Evolutionary conservation across 2,113 vertebrate species (phyloP).

Genomic region (Orycteropus afer): DNA sequence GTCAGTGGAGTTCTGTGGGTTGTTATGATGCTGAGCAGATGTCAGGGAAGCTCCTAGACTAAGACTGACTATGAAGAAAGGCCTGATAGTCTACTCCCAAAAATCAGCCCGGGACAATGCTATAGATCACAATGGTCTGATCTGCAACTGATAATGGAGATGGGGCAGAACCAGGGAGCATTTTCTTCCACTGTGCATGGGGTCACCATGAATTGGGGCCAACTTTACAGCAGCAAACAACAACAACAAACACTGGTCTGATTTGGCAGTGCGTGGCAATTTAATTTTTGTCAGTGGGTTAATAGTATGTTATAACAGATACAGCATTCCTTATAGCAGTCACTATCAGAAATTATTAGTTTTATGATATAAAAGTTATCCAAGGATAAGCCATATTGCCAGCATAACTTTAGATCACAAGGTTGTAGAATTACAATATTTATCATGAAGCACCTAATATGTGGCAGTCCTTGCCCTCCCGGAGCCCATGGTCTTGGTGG

Average conservation of each 20-base stretch:
- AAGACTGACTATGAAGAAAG: background rate
- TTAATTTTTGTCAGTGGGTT: background rate
- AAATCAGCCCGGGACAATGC: background rate
- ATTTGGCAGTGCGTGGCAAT: background rate
- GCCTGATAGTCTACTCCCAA: background rate
- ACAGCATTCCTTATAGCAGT: background rate
- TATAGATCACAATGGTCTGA: background rate
- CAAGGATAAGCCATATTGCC: background rate
- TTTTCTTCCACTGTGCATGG: background rate
- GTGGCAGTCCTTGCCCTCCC: background rate
- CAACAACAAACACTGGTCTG: background rate
- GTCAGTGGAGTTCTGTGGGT: background rate
- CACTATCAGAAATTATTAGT: background rate
- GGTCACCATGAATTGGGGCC: background rate
- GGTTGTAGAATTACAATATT: background rate
- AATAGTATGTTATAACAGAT: background rate
- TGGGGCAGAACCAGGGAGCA: background rate
- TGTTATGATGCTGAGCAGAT: background rate
- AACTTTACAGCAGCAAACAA: background rate
- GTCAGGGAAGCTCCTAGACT: background rate
- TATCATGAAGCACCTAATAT: background rate
- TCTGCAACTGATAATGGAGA: background rate
- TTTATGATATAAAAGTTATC: slow-evolving; percentile 32
- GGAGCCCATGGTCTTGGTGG: background rate
- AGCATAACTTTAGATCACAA: background rate